These are phyloP conservation scores for Microplitis demolitor DNA, from an alignment of 1,140 invertebrate genomes.

Conservation along the genomic window DNA sequence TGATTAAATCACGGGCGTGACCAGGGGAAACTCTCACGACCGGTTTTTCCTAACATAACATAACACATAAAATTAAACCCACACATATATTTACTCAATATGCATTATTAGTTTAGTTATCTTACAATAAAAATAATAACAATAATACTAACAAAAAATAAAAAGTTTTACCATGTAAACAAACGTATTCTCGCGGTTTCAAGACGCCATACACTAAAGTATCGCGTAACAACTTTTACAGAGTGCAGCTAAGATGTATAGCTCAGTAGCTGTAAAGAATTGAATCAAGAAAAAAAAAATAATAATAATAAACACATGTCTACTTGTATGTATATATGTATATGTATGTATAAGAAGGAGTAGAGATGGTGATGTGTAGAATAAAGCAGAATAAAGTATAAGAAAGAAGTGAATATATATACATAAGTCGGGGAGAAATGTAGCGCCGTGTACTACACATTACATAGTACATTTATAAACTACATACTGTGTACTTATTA, in stretches of 20 bases:
- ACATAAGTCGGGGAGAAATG: too few species aligned
- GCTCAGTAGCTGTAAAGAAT: background rate
- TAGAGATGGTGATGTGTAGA: background rate
- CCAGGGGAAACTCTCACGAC: background rate
- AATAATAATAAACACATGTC: background rate
- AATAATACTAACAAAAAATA: background rate
- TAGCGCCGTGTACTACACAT: too few species aligned
- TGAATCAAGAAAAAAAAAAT: background rate
- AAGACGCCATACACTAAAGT: background rate
- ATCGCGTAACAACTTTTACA: conserved; percentile 1
- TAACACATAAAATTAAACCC: too few species aligned
- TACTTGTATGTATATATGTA: too few species aligned
- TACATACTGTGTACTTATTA: too few species aligned
- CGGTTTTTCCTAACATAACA: background rate
- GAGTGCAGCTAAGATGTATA: too few species aligned
- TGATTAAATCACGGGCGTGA: background rate
- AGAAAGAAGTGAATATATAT: too few species aligned
- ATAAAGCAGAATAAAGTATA: background rate
- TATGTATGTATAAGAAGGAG: background rate
- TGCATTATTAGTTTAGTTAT: background rate
- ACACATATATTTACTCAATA: too few species aligned
- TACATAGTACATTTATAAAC: too few species aligned
- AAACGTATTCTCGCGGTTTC: conserved; percentile 4
- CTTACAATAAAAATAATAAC: background rate
- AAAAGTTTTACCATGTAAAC: conserved; percentile 12